Percentiles rank a stretch among this genome's conserved stretches.
Conservation (phyloP, 2,888 invertebrate species). For the Mesorhabditis belari region DNA sequence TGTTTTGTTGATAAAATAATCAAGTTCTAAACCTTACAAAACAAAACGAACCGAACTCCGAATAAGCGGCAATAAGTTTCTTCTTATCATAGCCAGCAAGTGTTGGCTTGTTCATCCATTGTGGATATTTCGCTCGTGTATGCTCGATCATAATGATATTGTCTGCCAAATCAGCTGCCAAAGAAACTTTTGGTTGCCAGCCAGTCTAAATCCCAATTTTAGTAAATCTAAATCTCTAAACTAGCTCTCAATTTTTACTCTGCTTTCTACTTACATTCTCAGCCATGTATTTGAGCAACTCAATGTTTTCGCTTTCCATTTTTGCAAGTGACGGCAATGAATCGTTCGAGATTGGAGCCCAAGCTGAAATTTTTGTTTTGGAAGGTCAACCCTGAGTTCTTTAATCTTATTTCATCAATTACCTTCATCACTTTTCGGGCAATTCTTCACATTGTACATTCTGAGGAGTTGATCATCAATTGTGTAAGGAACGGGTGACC, state of each 20-base stretch:
- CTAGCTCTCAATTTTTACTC: not conserved
- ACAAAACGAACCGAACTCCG: constrained; percentile 12
- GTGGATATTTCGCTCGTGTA: constrained; percentile 22
- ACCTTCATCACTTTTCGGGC: constrained; percentile 22
- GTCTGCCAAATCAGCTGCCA: constrained; percentile 40
- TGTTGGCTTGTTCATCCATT: constrained; percentile 25
- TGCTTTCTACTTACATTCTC: constrained; percentile 4
- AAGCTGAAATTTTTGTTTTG: constrained; percentile 12
- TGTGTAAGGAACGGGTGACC: constrained; percentile 37
- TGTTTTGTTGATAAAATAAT: too few relatives aligned
- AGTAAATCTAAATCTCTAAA: not conserved
- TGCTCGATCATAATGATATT: constrained; percentile 30
- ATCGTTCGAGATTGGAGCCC: constrained; percentile 31
- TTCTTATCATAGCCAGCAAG: constrained; percentile 20
- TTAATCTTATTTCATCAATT: too few relatives aligned
- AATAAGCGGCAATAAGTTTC: constrained; percentile 12
- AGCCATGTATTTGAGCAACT: constrained; percentile 20
- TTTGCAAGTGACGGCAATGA: constrained; percentile 18
- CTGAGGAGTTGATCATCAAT: constrained; percentile 40
- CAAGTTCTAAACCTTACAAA: not conserved
- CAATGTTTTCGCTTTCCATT: constrained; percentile 9
- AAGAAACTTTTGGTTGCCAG: constrained; percentile 28
- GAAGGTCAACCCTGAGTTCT: not conserved
- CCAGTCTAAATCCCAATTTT: constrained; percentile 16
- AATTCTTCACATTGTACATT: constrained; percentile 37